phyloP scores from a whole-genome alignment of 2,113 vertebrate species.

The Hemiprocne comata region DNA sequence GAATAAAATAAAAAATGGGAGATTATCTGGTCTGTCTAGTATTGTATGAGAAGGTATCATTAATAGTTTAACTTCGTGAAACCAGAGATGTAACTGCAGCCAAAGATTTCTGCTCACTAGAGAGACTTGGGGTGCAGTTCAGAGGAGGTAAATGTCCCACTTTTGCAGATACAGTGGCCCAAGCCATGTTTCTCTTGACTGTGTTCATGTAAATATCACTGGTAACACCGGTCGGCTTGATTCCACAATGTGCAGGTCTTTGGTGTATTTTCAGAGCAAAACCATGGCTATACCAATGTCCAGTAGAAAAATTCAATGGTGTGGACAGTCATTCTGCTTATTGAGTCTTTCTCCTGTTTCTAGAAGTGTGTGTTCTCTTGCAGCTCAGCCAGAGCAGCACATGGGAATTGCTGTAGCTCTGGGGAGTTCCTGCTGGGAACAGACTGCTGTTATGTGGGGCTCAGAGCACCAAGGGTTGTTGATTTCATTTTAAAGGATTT shows the following conservation, averaged over 20 bases:
- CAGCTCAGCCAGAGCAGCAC: accelerated
- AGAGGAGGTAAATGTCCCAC: too few relatives aligned
- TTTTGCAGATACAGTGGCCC: too few relatives aligned
- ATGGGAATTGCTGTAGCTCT: neutral
- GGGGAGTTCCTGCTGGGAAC: accelerated
- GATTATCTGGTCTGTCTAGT: neutral
- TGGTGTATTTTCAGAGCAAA: neutral
- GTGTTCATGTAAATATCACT: accelerated
- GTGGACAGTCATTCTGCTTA: neutral
- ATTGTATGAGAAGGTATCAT: accelerated
- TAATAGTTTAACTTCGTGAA: neutral
- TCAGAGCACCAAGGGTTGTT: neutral
- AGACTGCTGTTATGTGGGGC: accelerated
- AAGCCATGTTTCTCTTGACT: accelerated
- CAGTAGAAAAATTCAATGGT: too few relatives aligned
- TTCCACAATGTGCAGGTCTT: accelerated
- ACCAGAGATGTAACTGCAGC: neutral
- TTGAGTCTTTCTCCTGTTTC: accelerated
- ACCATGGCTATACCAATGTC: accelerated
- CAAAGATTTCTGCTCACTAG: neutral
- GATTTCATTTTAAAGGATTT: neutral
- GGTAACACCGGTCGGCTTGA: accelerated
- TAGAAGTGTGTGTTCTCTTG: accelerated
- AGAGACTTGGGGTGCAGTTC: neutral
- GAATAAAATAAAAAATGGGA: too few relatives aligned